phyloP scores from a whole-genome alignment of 2,888 invertebrate genomes.

The Cenopis cana region DNA sequence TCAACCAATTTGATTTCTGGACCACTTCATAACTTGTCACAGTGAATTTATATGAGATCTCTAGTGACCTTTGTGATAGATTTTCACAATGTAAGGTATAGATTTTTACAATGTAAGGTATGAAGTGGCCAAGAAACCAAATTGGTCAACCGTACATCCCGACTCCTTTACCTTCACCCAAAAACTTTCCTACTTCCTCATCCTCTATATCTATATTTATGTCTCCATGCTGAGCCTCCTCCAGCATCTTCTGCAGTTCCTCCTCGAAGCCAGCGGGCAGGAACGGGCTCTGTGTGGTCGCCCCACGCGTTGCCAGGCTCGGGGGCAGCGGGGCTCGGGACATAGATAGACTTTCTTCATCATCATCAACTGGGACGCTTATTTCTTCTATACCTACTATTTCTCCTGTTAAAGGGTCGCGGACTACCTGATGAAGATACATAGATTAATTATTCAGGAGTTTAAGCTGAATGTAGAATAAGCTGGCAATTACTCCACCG shows the following conservation, averaged over 20 bases:
- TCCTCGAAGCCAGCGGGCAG: slow-evolving; percentile 93
- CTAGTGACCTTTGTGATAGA: no score
- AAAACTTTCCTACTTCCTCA: slow-evolving; percentile 75
- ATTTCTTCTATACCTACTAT: slow-evolving; percentile 87
- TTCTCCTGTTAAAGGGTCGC: slow-evolving; percentile 91
- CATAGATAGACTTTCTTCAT: slow-evolving; percentile 87
- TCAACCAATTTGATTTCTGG: no score
- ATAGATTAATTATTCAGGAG: slow-evolving; percentile 48
- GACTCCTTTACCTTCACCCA: slow-evolving; percentile 75
- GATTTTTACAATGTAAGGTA: no score
- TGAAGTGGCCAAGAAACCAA: no score
- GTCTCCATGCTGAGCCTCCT: slow-evolving; percentile 64
- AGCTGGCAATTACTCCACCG: no score
- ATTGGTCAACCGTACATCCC: no score
- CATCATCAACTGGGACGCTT: slow-evolving; percentile 75
- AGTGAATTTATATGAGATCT: no score
- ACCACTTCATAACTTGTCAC: no score
- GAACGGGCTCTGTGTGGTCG: slow-evolving; percentile 92
- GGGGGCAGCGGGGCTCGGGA: slow-evolving; percentile 90
- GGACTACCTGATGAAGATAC: slow-evolving; percentile 80
- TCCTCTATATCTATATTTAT: slow-evolving; percentile 73
- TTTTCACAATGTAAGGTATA: no score
- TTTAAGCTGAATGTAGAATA: no score
- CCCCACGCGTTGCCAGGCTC: slow-evolving; percentile 89
- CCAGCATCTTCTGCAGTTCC: slow-evolving; percentile 76